Conservation (phyloP, 2,113 vertebrate genomes). For the Pygoscelis adeliae region DNA sequence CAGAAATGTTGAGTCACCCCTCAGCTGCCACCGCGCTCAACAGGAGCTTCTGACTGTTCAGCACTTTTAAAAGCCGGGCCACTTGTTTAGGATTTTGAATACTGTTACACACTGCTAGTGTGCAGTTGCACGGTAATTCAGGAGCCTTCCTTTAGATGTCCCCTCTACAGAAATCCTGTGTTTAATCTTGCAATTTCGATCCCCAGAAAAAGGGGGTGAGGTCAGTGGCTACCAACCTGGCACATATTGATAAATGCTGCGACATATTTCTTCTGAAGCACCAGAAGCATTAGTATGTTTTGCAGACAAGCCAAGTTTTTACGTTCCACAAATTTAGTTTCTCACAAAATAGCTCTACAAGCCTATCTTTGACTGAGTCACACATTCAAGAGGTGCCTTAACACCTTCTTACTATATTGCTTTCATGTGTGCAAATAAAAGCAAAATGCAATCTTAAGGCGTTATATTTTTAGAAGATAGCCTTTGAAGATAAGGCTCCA, state of each 20-base stretch:
- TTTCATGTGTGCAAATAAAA: not conserved
- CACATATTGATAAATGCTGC: accelerated
- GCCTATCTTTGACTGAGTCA: not conserved
- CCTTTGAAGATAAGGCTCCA: not conserved
- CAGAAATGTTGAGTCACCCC: constrained; percentile 5
- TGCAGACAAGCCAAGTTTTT: not conserved
- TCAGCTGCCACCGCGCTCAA: not conserved
- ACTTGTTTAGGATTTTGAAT: not conserved
- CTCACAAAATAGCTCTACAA: accelerated
- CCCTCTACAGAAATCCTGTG: accelerated
- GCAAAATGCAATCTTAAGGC: not conserved
- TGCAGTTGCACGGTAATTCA: accelerated
- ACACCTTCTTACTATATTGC: not conserved
- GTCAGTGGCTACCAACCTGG: not conserved
- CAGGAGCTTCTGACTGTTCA: not conserved
- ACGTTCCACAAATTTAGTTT: accelerated
- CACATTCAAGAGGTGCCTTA: not conserved
- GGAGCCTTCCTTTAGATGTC: not conserved
- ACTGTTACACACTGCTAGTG: not conserved
- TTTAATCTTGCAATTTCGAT: not conserved
- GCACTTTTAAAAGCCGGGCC: not conserved
- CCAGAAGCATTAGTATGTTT: accelerated
- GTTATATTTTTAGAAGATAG: not conserved
- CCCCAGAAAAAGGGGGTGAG: not conserved
- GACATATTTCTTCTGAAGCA: accelerated